These are phyloP conservation scores for Aporrectodea caliginosa DNA, from an alignment of 1,140 invertebrate genomes.

Conservation along the genomic window DNA sequence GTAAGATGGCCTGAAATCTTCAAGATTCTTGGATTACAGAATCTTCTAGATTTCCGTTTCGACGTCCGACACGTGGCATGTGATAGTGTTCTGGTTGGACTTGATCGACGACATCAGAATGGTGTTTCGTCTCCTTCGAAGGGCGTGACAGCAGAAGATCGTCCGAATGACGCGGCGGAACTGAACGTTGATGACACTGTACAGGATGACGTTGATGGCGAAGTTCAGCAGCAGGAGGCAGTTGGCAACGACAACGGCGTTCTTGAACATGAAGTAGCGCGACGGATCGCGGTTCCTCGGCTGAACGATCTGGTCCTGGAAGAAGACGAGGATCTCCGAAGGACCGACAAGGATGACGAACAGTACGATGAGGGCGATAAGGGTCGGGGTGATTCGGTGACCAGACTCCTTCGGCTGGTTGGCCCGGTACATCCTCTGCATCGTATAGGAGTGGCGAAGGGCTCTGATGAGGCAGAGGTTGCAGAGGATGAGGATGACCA, in stretches of 20 bases:
- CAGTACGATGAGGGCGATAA: conserved; percentile 50
- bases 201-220: conserved; percentile 50
- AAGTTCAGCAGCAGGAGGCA: conserved; percentile 51
- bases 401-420: conserved; percentile 20
- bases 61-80: neutral
- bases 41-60: neutral
- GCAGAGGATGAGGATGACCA: conserved; percentile 17
- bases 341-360: conserved; percentile 51
- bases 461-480: conserved; percentile 21
- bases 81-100: neutral
- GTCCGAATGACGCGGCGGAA: conserved; percentile 42
- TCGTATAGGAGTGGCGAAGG: conserved; percentile 19
- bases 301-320: conserved; percentile 3
- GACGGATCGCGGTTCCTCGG: neutral
- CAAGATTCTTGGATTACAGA: too few species aligned
- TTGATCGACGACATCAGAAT: neutral
- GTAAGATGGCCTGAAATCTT: too few species aligned
- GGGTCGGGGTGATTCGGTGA: conserved; percentile 50
- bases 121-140: neutral
- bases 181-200: conserved; percentile 52
- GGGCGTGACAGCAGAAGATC: conserved; percentile 17
- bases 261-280: neutral
- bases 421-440: conserved; percentile 18
- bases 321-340: conserved; percentile 44
- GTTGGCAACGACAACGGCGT: conserved; percentile 37